Evolutionary conservation across 2,113 vertebrate genomes (phyloP).

Genomic region (Typhlomys cinereus): DNA sequence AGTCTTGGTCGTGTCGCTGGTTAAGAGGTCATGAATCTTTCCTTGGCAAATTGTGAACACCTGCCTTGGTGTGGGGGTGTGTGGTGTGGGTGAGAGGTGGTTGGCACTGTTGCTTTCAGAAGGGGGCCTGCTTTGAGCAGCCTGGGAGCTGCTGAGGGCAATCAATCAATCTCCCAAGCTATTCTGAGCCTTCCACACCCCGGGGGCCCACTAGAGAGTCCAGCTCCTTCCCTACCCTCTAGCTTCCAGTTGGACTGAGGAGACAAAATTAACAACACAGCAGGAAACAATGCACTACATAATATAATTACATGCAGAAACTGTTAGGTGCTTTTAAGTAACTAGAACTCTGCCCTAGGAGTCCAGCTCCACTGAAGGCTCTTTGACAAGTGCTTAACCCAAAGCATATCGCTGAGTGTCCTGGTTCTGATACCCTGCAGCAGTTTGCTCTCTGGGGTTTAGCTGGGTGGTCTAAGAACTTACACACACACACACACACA

Average conservation of each 20-base stretch:
- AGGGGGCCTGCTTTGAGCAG: slow-evolving; percentile 47
- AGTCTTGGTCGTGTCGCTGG: slow-evolving; percentile 22
- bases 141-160: slow-evolving; percentile 47
- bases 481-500: too few relatives aligned
- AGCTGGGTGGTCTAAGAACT: not conserved
- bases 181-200: slow-evolving; percentile 65
- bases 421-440: not conserved
- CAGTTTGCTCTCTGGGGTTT: slow-evolving; percentile 21
- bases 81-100: slow-evolving; percentile 54
- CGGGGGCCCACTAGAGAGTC: slow-evolving; percentile 47
- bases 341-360: slow-evolving; percentile 68
- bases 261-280: slow-evolving; percentile 73
- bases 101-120: slow-evolving; percentile 34
- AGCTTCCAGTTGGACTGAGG: slow-evolving; percentile 57
- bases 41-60: slow-evolving; percentile 65
- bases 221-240: slow-evolving; percentile 41
- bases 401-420: not conserved
- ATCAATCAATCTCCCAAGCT: slow-evolving; percentile 58
- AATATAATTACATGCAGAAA: slow-evolving; percentile 71
- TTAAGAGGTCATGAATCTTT: slow-evolving; percentile 60
- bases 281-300: slow-evolving; percentile 56
- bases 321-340: slow-evolving; percentile 67
- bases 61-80: slow-evolving; percentile 67
- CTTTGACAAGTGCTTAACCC: slow-evolving; percentile 55
- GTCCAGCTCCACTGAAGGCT: slow-evolving; percentile 44